Evolutionary conservation across 2,888 invertebrate genomes (phyloP), one percentile per base, ranked within the genome.

Genomic region (Agrochola macilenta): DNA sequence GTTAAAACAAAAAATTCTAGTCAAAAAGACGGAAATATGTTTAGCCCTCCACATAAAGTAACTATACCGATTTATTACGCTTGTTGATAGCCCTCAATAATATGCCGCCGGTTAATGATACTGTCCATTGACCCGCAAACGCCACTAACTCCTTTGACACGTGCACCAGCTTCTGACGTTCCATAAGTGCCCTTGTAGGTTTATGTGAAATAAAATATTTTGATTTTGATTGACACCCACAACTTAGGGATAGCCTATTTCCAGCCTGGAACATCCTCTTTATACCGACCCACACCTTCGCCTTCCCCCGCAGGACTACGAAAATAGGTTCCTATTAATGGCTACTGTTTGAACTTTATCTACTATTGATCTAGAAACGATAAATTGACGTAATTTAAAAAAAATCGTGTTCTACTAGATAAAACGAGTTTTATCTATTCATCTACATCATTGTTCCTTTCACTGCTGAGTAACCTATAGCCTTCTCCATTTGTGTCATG

Each of bases 281-380:
- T 35, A 8, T 26, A 30, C 14, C 26, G 30, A 2, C 58, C 66
- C 9, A 43, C 57, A 30, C 26, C 17, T 54, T 26, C 52, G 23
- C 11, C 5, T 2, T 14, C 7, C 35, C n/a, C 43, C 64, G 30
- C 26, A 46, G 35, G 52, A 52, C 0, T 17, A 14, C 35, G 1
- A 30, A 68, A 74, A 68, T 79, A 63, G 54, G 11, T 57, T 17
- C 1, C 49, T 74, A 80, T 74, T 68, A 30, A 43, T 63, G 57
- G 14, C 30, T n/a, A n/a, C n/a, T n/a, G n/a, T n/a, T n/a, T n/a
- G n/a, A 30, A 49, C 46, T 5, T 26, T 66, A 65, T n/a, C 17
- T 17, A 54, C 17, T 17, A 54, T 23, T 54, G 23, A 54, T 54
- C 54, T 54, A 54, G 9, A 54, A 54, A 54, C 8, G 23, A 23